Conservation (phyloP, 2,888 invertebrate species). For the Toxonevra muliebris region DNA sequence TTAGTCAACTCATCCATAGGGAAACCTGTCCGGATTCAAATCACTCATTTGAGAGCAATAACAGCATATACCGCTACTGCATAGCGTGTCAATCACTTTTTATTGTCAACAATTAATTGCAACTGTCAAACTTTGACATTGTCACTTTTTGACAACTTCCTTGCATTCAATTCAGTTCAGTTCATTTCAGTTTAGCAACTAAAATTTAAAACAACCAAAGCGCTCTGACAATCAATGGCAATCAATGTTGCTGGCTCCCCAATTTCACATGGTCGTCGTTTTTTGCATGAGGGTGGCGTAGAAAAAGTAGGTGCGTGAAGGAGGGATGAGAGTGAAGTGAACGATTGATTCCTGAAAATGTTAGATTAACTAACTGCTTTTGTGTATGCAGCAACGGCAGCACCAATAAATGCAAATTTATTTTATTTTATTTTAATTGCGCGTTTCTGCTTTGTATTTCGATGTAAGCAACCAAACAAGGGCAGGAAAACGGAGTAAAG, state of each 20-base stretch:
- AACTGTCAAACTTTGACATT: conserved; percentile 57
- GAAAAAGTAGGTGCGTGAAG: background rate
- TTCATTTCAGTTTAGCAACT: background rate
- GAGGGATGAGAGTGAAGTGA: conserved; percentile 16
- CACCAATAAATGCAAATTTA: conserved; percentile 17
- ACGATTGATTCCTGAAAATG: conserved; percentile 53
- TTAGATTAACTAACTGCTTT: conserved; percentile 56
- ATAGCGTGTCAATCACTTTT: conserved; percentile 27
- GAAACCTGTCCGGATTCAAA: background rate
- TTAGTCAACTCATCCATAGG: background rate
- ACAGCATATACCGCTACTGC: background rate
- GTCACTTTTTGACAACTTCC: conserved; percentile 46
- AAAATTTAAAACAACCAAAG: too few relatives aligned
- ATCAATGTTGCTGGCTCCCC: background rate
- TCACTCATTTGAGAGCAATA: background rate
- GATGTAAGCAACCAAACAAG: conserved; percentile 6
- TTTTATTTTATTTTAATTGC: conserved; percentile 24
- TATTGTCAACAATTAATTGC: conserved; percentile 40
- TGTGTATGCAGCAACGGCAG: conserved; percentile 6
- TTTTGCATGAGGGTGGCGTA: conserved; percentile 33
- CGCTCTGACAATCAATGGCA: too few relatives aligned
- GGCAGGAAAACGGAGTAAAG: too few relatives aligned
- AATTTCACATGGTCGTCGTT: conserved; percentile 15
- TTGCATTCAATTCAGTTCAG: conserved; percentile 17
- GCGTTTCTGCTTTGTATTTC: conserved; percentile 15